Evolutionary conservation across 2,797 vertebrate genomes (phyloP).

Genomic region (Eptatretus atami): DNA sequence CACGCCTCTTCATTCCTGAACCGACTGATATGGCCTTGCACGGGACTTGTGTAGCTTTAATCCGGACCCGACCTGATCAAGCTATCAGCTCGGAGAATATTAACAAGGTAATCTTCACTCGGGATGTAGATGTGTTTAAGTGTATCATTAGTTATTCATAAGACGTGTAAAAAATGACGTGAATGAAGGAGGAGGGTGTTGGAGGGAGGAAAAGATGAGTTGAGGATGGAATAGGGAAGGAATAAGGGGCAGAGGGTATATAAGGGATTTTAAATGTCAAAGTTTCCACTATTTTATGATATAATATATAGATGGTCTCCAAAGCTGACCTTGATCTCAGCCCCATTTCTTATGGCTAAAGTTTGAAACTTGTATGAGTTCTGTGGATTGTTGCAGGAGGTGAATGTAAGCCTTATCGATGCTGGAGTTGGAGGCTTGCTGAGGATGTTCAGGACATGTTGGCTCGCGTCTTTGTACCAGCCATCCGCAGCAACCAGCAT

Average conservation of each 20-base stretch:
- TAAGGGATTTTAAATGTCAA: too few species aligned
- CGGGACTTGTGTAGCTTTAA: conserved; percentile 52
- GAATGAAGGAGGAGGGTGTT: too few species aligned
- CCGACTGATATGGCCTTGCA: conserved; percentile 40
- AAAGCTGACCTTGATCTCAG: too few species aligned
- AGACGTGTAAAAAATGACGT: too few species aligned
- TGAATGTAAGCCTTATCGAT: conserved; percentile 59
- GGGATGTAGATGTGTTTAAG: neutral
- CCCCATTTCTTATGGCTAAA: neutral
- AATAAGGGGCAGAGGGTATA: too few species aligned
- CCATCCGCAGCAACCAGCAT: conserved; percentile 23
- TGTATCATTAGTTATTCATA: too few species aligned
- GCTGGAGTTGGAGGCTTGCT: conserved; percentile 32
- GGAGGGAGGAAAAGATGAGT: too few species aligned
- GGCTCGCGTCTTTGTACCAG: conserved; percentile 45
- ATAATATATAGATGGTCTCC: too few species aligned
- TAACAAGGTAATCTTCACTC: conserved; percentile 23
- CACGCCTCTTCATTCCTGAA: conserved; percentile 59
- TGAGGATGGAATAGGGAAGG: too few species aligned
- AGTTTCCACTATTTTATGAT: too few species aligned
- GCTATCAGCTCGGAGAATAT: conserved; percentile 46
- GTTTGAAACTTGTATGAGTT: neutral
- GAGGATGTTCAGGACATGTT: conserved; percentile 38
- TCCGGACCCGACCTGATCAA: conserved; percentile 27
- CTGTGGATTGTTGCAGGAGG: conserved; percentile 23